These are phyloP conservation scores for Anodontia alba DNA, from an alignment of 2,888 invertebrate genomes.

Conservation along the genomic window DNA sequence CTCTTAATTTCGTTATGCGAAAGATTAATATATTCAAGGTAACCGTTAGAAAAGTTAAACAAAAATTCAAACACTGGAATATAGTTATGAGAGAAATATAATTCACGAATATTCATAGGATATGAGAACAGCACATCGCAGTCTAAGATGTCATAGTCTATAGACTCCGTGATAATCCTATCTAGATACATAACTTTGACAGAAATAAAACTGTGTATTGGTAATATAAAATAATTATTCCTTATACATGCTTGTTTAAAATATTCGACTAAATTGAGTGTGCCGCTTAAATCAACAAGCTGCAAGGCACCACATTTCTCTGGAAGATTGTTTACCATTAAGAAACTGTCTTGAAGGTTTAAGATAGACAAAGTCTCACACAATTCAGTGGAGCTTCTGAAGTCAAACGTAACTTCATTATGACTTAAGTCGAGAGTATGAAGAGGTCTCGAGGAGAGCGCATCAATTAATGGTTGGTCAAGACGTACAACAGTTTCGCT, in stretches of 20 bases:
- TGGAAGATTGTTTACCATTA: neutral
- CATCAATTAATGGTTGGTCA: neutral
- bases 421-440: neutral
- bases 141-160: neutral
- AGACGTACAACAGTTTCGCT: neutral
- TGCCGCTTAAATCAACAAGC: neutral
- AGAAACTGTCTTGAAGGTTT: neutral
- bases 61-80: neutral
- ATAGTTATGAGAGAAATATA: neutral
- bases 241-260: neutral
- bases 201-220: neutral
- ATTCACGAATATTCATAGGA: neutral
- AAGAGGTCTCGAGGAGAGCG: neutral
- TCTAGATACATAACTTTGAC: neutral
- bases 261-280: neutral
- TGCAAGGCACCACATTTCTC: neutral
- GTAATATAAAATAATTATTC: neutral
- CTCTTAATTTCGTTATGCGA: neutral
- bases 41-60: neutral
- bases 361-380: neutral
- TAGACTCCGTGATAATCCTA: neutral
- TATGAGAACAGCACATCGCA: neutral
- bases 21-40: neutral
- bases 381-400: neutral
- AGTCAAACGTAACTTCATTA: neutral